Base-by-base conservation (phyloP, 2,888 invertebrate species). In the Drosophila merina region DNA sequence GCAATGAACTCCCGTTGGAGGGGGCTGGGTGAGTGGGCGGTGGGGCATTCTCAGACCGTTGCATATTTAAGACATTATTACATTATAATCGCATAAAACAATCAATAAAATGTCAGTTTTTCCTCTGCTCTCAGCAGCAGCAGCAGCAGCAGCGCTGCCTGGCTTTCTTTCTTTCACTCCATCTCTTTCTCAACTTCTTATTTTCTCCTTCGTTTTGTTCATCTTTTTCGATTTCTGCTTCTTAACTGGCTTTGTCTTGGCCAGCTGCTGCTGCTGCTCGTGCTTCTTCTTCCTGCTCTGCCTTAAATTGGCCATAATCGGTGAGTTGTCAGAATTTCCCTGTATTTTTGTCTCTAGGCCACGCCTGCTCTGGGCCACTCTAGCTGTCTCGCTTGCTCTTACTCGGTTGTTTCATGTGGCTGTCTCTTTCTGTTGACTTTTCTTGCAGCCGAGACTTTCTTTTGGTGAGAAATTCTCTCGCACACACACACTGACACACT, bases 11-110 rank as follows among this genome's bases (percentile, higher is more conserved):
- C 50, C 38, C 48, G 28, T 38, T 40, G 47, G 14, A 36, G 33
- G 25, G 26, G 14, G 28, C 20, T 20, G 38, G 50, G 9, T 50
- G 36, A 12, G 25, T 58, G 54, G 40, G 31, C 33, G 57, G 31
- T 48, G 48, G 10, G 33, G 20, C n/a, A 9, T 20, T 38, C 14
- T 40, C 68, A 47, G 38, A 33, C 64, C 62, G 64, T 72, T 70
- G 71, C 88, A 85, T 76, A 79, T 79, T 86, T 85, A 86, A 82
- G 85, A 77, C 80, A 87, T 86, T 88, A 89, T 87, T 79, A 82
- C 88, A 89, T 88, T 89, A 89, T 88, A 86, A 89, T 79, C 86
- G 79, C 85, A 88, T 89, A 89, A 90, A 89, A 89, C 86, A 88
- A 89, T 89, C 86, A 90, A 83, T 88, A 88, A 88, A 84, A 88